Percentiles rank a stretch among this genome's conserved stretches.
phyloP scores from a whole-genome alignment of 2,797 vertebrate genomes.

The Pteropus rufus region DNA sequence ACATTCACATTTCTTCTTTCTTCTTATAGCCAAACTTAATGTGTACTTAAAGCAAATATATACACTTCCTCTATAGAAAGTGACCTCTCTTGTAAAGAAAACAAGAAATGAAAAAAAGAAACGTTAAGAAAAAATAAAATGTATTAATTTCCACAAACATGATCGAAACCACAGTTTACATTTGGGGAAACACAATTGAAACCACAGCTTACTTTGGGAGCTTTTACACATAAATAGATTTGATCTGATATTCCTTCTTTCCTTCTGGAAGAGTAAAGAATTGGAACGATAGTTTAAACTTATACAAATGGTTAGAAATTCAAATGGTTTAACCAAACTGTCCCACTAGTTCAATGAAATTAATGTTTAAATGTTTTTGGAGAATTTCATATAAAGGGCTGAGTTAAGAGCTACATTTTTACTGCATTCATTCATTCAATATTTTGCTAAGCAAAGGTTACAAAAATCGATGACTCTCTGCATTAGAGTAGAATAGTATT shows the following conservation, averaged over 20 bases:
- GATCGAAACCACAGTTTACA: slow-evolving; percentile 39
- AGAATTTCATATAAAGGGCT: slow-evolving; percentile 33
- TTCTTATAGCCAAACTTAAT: slow-evolving; percentile 59
- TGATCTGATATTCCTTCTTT: background rate
- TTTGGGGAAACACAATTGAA: slow-evolving; percentile 1
- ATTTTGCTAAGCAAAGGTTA: background rate
- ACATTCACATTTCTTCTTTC: slow-evolving; percentile 72
- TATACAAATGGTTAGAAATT: background rate
- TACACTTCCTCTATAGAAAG: slow-evolving; percentile 63
- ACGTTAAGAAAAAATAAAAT: slow-evolving; percentile 56
- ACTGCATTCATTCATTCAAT: background rate
- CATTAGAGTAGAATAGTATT: background rate
- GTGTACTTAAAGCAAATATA: slow-evolving; percentile 35
- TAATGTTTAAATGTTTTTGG: background rate
- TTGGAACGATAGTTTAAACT: background rate
- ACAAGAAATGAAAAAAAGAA: background rate
- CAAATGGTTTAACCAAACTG: slow-evolving; percentile 30
- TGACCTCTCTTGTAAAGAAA: background rate
- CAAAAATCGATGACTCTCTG: background rate
- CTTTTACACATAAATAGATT: slow-evolving; percentile 32
- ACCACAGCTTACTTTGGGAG: background rate
- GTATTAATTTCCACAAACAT: background rate
- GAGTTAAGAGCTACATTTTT: background rate
- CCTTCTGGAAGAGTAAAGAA: background rate
- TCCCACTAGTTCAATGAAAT: slow-evolving; percentile 37